Evolutionary conservation across 2,888 invertebrate species (phyloP), one percentile per base, ranked within the genome.

Genomic region (Caenorhabditis panamensis): DNA sequence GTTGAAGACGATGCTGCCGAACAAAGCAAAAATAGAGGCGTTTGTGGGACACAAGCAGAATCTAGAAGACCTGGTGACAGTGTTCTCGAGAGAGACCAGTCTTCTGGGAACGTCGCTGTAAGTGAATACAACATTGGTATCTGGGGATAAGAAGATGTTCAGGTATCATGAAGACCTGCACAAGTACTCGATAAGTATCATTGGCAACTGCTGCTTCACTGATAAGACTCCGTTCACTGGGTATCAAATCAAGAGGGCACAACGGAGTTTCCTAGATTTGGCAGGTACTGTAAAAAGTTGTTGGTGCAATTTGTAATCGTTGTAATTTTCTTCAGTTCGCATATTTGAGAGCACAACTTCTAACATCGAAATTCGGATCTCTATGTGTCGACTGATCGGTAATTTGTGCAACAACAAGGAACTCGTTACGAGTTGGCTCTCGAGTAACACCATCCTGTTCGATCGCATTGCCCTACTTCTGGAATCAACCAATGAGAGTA

Each of bases 381-480:
- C 87, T 2, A 63, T 83, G 68, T 83, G 85, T 36, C 82, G 88
- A n/a, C 71, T 88, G 9, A 63, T 86, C 8, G 87, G 82, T 18
- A 88, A 88, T 72, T 44, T 89, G 51, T 87, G 87, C 56, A 79
- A 84, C 26, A 83, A 85, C 67, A 86, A 86, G 79, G 88, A 89
- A 20, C 62, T 86, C 5, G 85, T 69, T 5, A 63, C 86, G 11
- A 75, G 71, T 37, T 82, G 78, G 75, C 72, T 88, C n/a, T 79
- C 84, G 9, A 71, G 73, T 11, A 72, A 67, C 44, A 67, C 82
- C 0, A 64, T 73, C 9, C 76, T 88, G 2, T 61, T 88, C 47
- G 87, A 88, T 51, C 73, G 77, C 11, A 77, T 85, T 20, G 75
- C 69, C 13, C 68, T 81, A 1, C 69, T 83, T 9, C 67, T 86